Conservation (phyloP, 2,113 vertebrate genomes). For the Oxyura jamaicensis region DNA sequence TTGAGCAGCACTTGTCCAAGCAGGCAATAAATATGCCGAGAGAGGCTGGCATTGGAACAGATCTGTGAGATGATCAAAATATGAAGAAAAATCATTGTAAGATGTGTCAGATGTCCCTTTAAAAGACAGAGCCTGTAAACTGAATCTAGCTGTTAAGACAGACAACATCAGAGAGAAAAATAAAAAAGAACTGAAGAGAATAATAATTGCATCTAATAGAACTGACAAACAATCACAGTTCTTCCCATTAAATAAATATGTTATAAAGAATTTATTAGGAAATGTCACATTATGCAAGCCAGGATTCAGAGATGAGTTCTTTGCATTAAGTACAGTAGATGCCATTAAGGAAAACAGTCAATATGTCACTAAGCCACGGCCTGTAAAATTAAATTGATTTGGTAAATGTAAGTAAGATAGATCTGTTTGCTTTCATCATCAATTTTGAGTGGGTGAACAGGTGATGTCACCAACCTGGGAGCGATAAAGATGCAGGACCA, state of each 20-base stretch:
- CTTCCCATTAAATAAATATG: slow-evolving; percentile 98
- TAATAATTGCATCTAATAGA: slow-evolving; percentile 90
- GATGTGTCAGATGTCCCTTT: neutral
- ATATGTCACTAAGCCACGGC: slow-evolving; percentile 97
- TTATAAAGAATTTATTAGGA: slow-evolving; percentile 97
- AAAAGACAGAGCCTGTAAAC: slow-evolving; percentile 37
- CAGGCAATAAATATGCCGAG: neutral
- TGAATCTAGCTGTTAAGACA: slow-evolving; percentile 52
- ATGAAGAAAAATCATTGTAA: slow-evolving; percentile 9
- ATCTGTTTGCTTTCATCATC: slow-evolving; percentile 99
- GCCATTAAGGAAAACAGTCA: slow-evolving; percentile 96
- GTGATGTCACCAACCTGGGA: slow-evolving; percentile 99
- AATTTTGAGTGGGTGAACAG: slow-evolving; percentile 90
- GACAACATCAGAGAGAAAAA: slow-evolving; percentile 74
- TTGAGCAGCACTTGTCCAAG: neutral
- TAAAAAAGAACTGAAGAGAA: slow-evolving; percentile 77
- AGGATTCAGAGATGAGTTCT: slow-evolving; percentile 96
- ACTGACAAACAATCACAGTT: slow-evolving; percentile 91
- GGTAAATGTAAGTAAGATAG: slow-evolving; percentile 99
- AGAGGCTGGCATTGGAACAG: neutral
- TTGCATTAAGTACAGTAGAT: slow-evolving; percentile 97
- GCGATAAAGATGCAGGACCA: slow-evolving; percentile 94
- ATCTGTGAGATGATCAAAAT: neutral
- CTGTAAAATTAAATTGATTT: slow-evolving; percentile 99
- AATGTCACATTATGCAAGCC: slow-evolving; percentile 93